Evolutionary conservation across 64 coral and sea anemone species (phyloP).

Genomic region (Montipora cactus): DNA sequence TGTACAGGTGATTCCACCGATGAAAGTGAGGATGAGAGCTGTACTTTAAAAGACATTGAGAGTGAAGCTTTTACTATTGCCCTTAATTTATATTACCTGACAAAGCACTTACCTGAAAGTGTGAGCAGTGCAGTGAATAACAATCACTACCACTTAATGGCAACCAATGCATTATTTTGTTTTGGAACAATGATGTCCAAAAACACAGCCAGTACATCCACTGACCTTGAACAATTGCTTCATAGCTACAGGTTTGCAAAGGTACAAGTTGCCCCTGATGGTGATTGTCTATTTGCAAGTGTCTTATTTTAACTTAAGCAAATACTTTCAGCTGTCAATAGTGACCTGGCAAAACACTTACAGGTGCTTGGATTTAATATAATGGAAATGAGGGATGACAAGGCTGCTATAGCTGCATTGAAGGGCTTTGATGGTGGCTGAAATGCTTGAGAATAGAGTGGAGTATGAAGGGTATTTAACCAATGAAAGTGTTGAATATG

Average conservation of each 20-base stretch:
- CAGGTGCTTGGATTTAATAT: conserved; percentile 5
- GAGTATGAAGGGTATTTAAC: conserved; percentile 61
- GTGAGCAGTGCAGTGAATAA: conserved; percentile 22
- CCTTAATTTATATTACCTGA: conserved; percentile 17
- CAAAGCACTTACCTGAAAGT: conserved; percentile 1
- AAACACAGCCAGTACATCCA: not conserved
- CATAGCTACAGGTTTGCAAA: conserved; percentile 34
- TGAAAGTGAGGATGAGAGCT: conserved; percentile 16
- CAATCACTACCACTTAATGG: conserved; percentile 49
- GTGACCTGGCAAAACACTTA: not conserved
- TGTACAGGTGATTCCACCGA: not conserved
- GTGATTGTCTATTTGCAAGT: conserved; percentile 59
- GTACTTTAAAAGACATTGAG: not conserved
- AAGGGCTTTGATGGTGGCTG: conserved; percentile 56
- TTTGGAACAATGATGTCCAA: conserved; percentile 18
- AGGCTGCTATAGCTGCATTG: conserved; percentile 17
- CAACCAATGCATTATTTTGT: conserved; percentile 18
- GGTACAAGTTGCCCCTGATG: conserved; percentile 26
- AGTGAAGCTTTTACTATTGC: conserved; percentile 23
- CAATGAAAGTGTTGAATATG: conserved; percentile 33
- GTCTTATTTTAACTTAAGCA: conserved; percentile 36
- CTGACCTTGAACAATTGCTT: not conserved
- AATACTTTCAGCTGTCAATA: conserved; percentile 28
- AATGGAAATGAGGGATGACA: conserved; percentile 7
- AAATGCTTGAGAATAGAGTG: conserved; percentile 45